Base-by-base conservation (phyloP, 1,140 invertebrate species). In the Bombus breviceps region DNA sequence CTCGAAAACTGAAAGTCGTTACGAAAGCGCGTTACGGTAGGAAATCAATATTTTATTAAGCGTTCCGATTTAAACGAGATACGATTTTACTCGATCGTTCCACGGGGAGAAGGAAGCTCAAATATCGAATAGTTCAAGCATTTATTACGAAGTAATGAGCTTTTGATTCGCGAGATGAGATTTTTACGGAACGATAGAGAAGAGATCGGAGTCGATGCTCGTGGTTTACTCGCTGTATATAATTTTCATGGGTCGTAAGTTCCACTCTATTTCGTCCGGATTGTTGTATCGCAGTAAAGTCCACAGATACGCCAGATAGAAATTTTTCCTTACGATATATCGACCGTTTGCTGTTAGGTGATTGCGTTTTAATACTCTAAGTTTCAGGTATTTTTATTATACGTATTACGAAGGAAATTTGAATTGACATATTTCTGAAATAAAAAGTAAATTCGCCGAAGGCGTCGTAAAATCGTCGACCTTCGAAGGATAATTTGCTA, bases 231-330 rank as follows among this genome's bases (percentile, higher is more conserved):
- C 47, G 53, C 3, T 37, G 66, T 18, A 39, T 25, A 64, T 69
- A 80, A 80, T 71, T 80, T 80, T 53, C 69, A 81, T 81, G 69
- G 47, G 37, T 18, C 66, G 34, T 68, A 72, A 72, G 68, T 28
- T 41, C 18, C 80, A 6, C 53, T 62, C 69, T 43, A 32, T 73
- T 59, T 32, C 47, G 18, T 28, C 43, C 34, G 69, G 57, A 59
- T 34, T 22, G 34, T 62, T 43, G 5, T 39, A 57, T 59, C 47
- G 18, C 41, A 18, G 9, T 15, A 34, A 10, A 53, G 25, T 62
- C n/a, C 25, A 32, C 13, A 13, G 43, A 53, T 81, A 57, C 25
- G 13, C 3, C 32, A 12, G 3, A 39, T 72, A 62, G 62, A 62
- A 73, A 62, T 6, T 53, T 81, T 18, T 34, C 53, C 25, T 62